Base-by-base conservation (phyloP, 2,888 invertebrate genomes). In the Salpingus planirostris region DNA sequence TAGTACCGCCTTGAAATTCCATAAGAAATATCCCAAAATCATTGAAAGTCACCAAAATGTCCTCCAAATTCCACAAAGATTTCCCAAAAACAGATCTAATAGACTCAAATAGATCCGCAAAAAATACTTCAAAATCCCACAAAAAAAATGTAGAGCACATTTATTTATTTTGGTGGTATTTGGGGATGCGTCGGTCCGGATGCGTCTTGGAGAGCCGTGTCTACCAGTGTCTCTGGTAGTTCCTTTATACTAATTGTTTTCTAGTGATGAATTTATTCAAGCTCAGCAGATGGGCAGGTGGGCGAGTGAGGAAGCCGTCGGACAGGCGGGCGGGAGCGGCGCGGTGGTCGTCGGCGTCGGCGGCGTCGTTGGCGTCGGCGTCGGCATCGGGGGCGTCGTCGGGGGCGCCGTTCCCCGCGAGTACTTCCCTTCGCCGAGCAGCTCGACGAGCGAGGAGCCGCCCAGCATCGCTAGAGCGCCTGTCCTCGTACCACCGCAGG, bases 261-360 rank as follows among this genome's bases (percentile, higher is more conserved):
- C 80, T 86, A 88, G 87, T 86, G 87, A 86, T 86, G 86, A 86
- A 80, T 88, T 87, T 86, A 85, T 87, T 86, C 86, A 88, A 86
- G 87, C 88, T 85, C 88, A 86, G 83, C 86, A 83, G 78, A 79
- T 85, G 84, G 87, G 83, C 81, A 86, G 84, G 78, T 87, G 87
- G 85, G 87, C 85, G 77, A 88, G 86, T 83, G 85, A 87, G 74
- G 85, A 85, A 50, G 63, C 66, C 60, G 66, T 65, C 52, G 64
- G 63, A 58, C 67, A 62, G 59, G 64, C 62, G 43, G 52, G 57
- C 53, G 67, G 54, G 40, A 55, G 58, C 48, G 36, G 38, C 40
- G 40, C 33, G 31, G 40, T 38, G 36, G 47, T 36, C 40, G 65
- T 68, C 67, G 69, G 65, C 65, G 70, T 65, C 62, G 64, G 47